Evolutionary conservation across 2,888 invertebrate genomes (phyloP).

Genomic region (Zelleria hepariella): DNA sequence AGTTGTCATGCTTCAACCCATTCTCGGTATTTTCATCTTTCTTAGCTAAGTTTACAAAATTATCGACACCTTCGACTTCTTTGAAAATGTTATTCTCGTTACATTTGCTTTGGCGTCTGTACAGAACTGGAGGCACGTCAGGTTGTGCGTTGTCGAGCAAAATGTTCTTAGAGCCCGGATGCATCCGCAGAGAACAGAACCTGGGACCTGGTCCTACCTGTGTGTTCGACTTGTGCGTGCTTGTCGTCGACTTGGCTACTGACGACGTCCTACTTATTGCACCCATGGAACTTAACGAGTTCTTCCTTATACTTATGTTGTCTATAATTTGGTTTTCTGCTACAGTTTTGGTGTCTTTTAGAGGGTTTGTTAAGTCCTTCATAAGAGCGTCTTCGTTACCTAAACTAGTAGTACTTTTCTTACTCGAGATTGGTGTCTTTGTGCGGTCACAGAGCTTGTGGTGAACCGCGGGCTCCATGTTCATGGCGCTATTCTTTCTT

Average conservation of each 20-base stretch:
- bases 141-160: slow-evolving; percentile 83
- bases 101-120: slow-evolving; percentile 73
- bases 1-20: slow-evolving; percentile 14
- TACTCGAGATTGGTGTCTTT: slow-evolving; percentile 55
- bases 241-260: slow-evolving; percentile 61
- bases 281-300: slow-evolving; percentile 61
- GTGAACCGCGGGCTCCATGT: slow-evolving; percentile 67
- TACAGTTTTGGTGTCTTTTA: slow-evolving; percentile 37
- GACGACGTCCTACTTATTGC: slow-evolving; percentile 62
- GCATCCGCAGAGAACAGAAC: slow-evolving; percentile 82
- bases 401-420: slow-evolving; percentile 49
- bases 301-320: slow-evolving; percentile 38
- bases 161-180: slow-evolving; percentile 85
- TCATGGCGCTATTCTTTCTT: slow-evolving; percentile 35
- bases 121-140: slow-evolving; percentile 79
- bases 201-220: slow-evolving; percentile 76
- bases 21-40: slow-evolving; percentile 32
- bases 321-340: slow-evolving; percentile 34
- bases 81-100: slow-evolving; percentile 60
- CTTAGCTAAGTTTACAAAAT: slow-evolving; percentile 49
- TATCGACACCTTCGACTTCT: slow-evolving; percentile 56
- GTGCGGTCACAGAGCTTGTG: slow-evolving; percentile 74
- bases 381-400: slow-evolving; percentile 44
- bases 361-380: slow-evolving; percentile 31
- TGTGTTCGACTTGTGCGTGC: slow-evolving; percentile 61